phyloP scores from a whole-genome alignment of 2,888 invertebrate species.

The Rhimphoctona megacephalus region DNA sequence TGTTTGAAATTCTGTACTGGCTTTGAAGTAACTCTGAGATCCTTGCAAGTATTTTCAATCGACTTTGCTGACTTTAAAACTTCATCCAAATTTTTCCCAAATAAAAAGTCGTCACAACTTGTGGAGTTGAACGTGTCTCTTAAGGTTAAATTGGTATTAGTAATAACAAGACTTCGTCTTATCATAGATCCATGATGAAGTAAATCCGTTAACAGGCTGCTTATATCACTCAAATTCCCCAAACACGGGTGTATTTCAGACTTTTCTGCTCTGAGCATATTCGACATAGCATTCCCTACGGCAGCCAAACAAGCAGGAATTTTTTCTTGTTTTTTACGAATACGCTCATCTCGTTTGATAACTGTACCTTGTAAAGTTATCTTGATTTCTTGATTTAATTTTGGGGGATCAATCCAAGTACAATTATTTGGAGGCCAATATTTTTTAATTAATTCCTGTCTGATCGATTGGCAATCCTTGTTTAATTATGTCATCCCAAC shows the following conservation, averaged over 20 bases:
- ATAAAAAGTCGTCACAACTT: slow-evolving; percentile 23
- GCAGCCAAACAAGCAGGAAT: slow-evolving; percentile 34
- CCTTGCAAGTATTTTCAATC: slow-evolving; percentile 19
- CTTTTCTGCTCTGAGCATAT: slow-evolving; percentile 1
- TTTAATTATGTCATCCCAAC: background rate
- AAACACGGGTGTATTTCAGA: slow-evolving; percentile 12
- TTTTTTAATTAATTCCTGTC: slow-evolving; percentile 29
- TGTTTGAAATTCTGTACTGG: background rate
- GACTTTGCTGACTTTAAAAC: slow-evolving; percentile 28
- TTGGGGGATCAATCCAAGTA: slow-evolving; percentile 34
- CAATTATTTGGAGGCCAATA: slow-evolving; percentile 45
- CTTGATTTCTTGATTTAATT: slow-evolving; percentile 41
- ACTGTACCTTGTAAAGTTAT: slow-evolving; percentile 10
- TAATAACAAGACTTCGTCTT: slow-evolving; percentile 17
- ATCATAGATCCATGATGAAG: slow-evolving; percentile 27
- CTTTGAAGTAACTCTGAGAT: slow-evolving; percentile 18
- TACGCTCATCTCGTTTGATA: slow-evolving; percentile 27
- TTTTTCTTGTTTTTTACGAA: slow-evolving; percentile 43
- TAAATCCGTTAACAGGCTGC: slow-evolving; percentile 17
- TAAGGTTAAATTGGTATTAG: background rate
- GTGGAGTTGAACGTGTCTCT: slow-evolving; percentile 10
- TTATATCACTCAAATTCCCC: slow-evolving; percentile 6
- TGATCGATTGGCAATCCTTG: slow-evolving; percentile 33
- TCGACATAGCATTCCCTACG: slow-evolving; percentile 8
- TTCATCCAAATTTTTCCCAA: slow-evolving; percentile 35